Evolutionary conservation across 2,888 invertebrate genomes (phyloP), one percentile per base, ranked within the genome.

Genomic region (Brassicogethes aeneus): DNA sequence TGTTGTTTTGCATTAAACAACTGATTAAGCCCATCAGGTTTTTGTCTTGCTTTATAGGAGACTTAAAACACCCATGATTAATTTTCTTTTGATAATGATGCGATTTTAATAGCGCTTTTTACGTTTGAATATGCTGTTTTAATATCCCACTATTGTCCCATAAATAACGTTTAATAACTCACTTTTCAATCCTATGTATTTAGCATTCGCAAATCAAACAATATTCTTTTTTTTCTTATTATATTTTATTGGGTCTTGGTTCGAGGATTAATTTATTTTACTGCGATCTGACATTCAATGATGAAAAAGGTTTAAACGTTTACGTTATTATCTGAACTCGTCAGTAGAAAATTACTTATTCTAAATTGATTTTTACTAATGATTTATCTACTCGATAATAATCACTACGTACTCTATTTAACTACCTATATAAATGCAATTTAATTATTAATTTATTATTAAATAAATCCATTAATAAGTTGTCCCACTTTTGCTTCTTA

Each of bases 1-100:
- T 60, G 64, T 62, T 66, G 66, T 66, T 59, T 57, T 61, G 63
- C 64, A 64, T 66, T 62, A 59, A 62, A 58, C 54, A 57, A 60
- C 59, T 59, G 61, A 63, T 60, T 64, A 52, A 54, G 53, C 48
- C 54, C 58, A 56, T 59, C 59, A 59, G 55, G 61, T 56, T 60
- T 57, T 54, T 58, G 51, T 53, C 36, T 60, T 57, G 55, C 51
- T 58, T 57, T 60, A 60, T 60, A 52, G 59, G 45, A 45, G 51
- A 48, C 53, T 60, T 59, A 58, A 61, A 52, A 58, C 50, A 54
- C 47, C 48, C 56, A 54, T 62, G 61, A 62, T 63, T 62, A 63
- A 63, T 63, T 63, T 56, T 51, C 43, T 37, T 47, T 49, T 53
- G 63, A 62, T 64, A 64, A 51, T 52, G 59, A 56, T 54, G 57